A percentile compares a stretch with the other conserved stretches of the same genome.
These are phyloP conservation scores for Hypercompe scribonia DNA, from an alignment of 2,888 invertebrate genomes.

Conservation along the genomic window DNA sequence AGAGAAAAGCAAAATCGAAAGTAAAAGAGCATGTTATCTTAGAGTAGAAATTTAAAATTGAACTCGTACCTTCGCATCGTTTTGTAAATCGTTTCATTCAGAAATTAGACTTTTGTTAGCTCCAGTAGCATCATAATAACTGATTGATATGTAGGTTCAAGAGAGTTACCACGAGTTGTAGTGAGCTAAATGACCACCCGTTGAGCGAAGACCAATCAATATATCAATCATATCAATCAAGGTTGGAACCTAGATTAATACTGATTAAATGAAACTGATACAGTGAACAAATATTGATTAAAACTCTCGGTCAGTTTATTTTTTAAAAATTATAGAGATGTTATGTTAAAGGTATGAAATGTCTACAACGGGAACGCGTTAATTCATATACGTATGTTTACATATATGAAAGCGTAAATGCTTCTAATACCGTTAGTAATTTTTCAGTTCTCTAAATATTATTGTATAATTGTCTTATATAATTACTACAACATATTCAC, in stretches of 20 bases:
- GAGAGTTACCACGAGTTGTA: constrained; percentile 2
- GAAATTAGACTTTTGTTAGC: constrained; percentile 3
- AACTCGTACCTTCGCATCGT: background rate
- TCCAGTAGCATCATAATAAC: constrained; percentile 1
- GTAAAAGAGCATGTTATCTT: background rate
- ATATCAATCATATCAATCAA: constrained; percentile 22
- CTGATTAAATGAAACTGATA: background rate
- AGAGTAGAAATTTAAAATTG: background rate
- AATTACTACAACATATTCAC: background rate
- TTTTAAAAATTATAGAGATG: too few species aligned
- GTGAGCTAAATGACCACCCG: constrained; percentile 39
- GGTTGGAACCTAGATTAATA: constrained; percentile 13
- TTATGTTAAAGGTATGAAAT: background rate
- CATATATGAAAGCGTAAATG: too few species aligned
- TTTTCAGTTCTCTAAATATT: background rate
- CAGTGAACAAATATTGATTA: too few species aligned
- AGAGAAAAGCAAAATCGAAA: background rate
- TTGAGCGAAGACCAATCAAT: constrained; percentile 26
- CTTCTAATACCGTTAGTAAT: too few species aligned
- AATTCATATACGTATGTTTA: too few species aligned
- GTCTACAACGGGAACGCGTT: too few species aligned
- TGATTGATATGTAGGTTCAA: constrained; percentile 20
- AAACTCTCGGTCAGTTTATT: background rate
- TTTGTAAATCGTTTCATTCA: background rate
- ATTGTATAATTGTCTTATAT: background rate